Evolutionary conservation across 2,113 vertebrate species (phyloP), one percentile per base, ranked within the genome.

Genomic region (Nematolebias whitei): DNA sequence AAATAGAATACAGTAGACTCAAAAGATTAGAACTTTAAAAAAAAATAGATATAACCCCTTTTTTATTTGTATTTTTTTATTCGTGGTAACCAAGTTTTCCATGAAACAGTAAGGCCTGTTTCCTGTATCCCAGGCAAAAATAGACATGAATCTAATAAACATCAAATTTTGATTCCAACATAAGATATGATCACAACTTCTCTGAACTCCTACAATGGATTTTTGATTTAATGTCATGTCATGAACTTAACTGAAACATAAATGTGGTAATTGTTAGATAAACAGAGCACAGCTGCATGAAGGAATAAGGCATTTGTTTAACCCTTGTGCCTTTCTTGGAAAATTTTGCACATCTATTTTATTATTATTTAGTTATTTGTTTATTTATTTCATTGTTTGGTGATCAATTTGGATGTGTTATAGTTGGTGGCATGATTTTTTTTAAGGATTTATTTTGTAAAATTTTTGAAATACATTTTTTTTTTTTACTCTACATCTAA

Each of bases 91-190:
- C 71, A 66, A 40, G 20, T 35, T 60, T 76, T 69, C 47, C 38
- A 67, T 47, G 44, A 67, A 79, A 47, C 68, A 51, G 12, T 15
- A 40, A 32, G 11, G 68, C 15, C 53, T 52, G 74, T 71, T 81
- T 80, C 79, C 59, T 70, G 76, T 74, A 45, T 82, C 16, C 14
- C 40, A 40, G 54, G 65, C n/a, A 10, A 70, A 71, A 45, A 39
- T 38, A 72, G 69, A 79, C 50, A 69, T 59, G 14, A 62, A 69
- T 77, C 54, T 56, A 64, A 81, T 70, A 54, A 53, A 63, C 2
- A 6, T 12, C 40, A 60, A 35, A 47, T 23, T 73, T 44, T 35
- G 76, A 84, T 72, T 65, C 4, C 57, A 50, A 57, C 60, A 54
- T 43, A 58, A 65, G 73, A 68, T 65, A 70, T 39, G 29, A 20